Conservation (phyloP, 2,888 invertebrate species). For the Ischnus inquisitorius region DNA sequence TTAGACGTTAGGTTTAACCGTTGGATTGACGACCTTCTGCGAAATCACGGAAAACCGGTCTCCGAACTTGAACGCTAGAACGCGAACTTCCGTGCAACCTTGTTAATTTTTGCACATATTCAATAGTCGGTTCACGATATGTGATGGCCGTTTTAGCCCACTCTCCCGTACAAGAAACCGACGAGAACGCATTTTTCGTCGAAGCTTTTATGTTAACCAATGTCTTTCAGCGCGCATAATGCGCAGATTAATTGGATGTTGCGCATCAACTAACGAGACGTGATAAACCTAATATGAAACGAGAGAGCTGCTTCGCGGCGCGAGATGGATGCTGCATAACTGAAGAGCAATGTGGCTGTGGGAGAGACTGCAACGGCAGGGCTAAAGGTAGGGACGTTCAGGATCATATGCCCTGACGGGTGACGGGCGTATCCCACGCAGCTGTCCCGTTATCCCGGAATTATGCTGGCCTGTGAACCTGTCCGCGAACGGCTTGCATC, state of each 20-base stretch:
- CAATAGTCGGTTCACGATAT: too few species aligned
- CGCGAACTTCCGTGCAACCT: too few species aligned
- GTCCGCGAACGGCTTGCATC: conserved; percentile 71
- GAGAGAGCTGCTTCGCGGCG: not conserved
- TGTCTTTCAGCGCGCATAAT: not conserved
- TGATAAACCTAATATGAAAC: conserved; percentile 13
- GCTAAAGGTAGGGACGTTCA: conserved; percentile 30
- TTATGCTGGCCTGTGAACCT: conserved; percentile 78
- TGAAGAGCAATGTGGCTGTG: conserved; percentile 4
- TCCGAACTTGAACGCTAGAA: not conserved
- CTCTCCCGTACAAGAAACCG: too few species aligned
- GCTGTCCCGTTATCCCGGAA: conserved; percentile 76
- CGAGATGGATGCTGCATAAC: conserved; percentile 23
- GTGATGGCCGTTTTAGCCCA: too few species aligned
- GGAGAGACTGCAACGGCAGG: conserved; percentile 17
- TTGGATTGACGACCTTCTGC: not conserved
- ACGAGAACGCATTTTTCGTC: too few species aligned
- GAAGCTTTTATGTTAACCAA: too few species aligned
- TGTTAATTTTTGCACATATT: too few species aligned
- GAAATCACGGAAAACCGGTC: not conserved
- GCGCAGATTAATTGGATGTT: not conserved
- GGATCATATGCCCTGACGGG: conserved; percentile 64
- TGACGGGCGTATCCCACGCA: conserved; percentile 68
- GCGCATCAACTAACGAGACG: not conserved
- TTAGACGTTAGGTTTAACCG: not conserved